Conservation (phyloP, 2,888 invertebrate genomes). For the Argyresthia goedartella region DNA sequence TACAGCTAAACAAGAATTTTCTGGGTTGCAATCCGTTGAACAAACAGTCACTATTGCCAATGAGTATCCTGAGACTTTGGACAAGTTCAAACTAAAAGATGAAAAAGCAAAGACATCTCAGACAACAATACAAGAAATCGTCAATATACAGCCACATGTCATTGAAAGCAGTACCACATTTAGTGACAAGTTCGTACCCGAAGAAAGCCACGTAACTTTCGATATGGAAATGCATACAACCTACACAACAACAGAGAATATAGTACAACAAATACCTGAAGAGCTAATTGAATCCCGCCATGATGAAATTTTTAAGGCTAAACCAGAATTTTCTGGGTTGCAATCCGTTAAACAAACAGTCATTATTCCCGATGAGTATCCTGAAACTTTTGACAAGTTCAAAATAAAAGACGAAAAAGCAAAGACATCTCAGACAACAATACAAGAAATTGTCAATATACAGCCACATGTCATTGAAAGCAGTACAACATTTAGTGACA, state of each 20-base stretch:
- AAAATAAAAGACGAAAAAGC: conserved; percentile 31
- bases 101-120: neutral
- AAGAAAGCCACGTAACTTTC: too few species aligned
- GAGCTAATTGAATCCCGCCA: too few species aligned
- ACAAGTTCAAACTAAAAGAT: neutral
- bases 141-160: neutral
- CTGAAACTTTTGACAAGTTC: conserved; percentile 15
- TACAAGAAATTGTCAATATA: conserved; percentile 29
- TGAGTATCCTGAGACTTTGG: too few species aligned
- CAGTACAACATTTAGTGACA: conserved; percentile 17
- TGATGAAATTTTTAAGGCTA: too few species aligned
- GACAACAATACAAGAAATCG: neutral
- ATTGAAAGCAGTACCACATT: neutral
- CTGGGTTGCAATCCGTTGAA: too few species aligned
- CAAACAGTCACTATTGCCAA: too few species aligned
- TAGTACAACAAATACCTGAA: too few species aligned
- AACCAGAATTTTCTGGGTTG: too few species aligned
- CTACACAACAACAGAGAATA: too few species aligned
- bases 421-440: conserved; percentile 17
- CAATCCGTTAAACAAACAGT: conserved; percentile 5
- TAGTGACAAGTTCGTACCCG: conserved; percentile 14
- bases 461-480: conserved; percentile 36
- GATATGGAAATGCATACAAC: too few species aligned
- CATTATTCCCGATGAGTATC: conserved; percentile 22
- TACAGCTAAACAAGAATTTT: too few species aligned